phyloP scores from a whole-genome alignment of 1,140 invertebrate genomes.

The Zophobas atratus region DNA sequence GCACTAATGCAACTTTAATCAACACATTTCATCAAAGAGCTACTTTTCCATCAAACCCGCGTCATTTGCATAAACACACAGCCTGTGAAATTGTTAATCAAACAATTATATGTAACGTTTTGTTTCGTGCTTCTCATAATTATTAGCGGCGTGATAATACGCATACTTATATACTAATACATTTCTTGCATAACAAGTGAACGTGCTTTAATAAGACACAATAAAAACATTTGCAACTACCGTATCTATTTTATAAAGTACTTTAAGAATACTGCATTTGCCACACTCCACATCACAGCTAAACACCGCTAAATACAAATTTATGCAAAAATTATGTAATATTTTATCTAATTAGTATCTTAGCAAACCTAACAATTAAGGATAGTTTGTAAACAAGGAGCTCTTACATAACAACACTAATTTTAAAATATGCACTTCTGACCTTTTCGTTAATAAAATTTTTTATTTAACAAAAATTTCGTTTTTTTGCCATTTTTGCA shows the following conservation, averaged over 20 bases:
- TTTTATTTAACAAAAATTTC: no score
- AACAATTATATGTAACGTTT: conserved; percentile 37
- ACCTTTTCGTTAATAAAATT: no score
- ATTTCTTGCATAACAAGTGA: conserved; percentile 23
- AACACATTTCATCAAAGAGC: neutral
- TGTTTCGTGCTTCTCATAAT: conserved; percentile 29
- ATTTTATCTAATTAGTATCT: neutral
- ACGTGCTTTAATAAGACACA: conserved; percentile 2
- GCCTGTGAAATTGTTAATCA: conserved; percentile 23
- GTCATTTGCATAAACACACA: conserved; percentile 19
- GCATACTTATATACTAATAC: conserved; percentile 16
- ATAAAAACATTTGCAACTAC: neutral
- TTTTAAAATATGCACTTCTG: no score
- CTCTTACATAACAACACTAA: no score
- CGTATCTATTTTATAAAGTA: neutral
- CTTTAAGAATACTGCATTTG: neutral
- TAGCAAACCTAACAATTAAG: no score
- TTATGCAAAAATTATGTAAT: neutral
- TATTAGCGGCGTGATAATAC: conserved; percentile 16
- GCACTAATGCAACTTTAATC: conserved; percentile 10
- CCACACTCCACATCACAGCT: neutral
- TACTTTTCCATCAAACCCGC: conserved; percentile 12
- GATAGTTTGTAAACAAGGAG: no score
- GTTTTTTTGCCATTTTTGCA: no score
- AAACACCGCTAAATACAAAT: neutral